Evolutionary conservation across 2,113 vertebrate genomes (phyloP).

Genomic region (Engystomops pustulosus): DNA sequence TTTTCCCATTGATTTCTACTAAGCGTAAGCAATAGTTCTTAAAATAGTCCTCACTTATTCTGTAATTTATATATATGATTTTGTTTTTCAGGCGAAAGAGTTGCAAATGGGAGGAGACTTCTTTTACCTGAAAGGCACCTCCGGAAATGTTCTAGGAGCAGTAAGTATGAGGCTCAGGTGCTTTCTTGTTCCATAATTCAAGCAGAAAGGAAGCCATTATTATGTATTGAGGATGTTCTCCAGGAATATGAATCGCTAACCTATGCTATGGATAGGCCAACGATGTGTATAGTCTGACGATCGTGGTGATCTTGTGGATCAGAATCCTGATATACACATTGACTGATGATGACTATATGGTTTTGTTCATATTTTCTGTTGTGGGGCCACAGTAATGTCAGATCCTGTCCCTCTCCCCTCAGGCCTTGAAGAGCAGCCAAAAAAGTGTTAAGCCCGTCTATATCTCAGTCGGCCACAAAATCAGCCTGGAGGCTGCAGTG

Average conservation of each 20-base stretch:
- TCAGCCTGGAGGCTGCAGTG: constrained; percentile 82
- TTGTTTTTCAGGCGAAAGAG: constrained; percentile 73
- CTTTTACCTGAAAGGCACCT: constrained; percentile 78
- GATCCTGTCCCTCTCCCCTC: not conserved
- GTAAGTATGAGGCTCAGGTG: constrained; percentile 69
- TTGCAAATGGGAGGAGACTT: constrained; percentile 81
- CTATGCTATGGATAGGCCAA: not conserved
- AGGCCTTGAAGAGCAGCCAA: constrained; percentile 83
- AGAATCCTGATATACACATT: no score
- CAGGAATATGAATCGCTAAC: not conserved
- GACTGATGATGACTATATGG: not conserved
- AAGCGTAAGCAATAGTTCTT: no score
- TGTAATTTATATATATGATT: not conserved
- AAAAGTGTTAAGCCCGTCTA: constrained; percentile 86
- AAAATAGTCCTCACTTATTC: no score
- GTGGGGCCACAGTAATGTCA: not conserved
- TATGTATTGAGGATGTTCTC: not conserved
- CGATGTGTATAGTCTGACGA: no score
- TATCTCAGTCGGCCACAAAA: constrained; percentile 87
- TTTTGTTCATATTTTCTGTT: no score
- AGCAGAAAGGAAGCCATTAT: no score
- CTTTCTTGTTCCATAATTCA: not conserved
- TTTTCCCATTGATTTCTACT: no score
- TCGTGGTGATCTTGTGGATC: no score
- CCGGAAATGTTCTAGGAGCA: constrained; percentile 84